Evolutionary conservation across 2,888 invertebrate genomes (phyloP).

Genomic region (Ophion costatus): DNA sequence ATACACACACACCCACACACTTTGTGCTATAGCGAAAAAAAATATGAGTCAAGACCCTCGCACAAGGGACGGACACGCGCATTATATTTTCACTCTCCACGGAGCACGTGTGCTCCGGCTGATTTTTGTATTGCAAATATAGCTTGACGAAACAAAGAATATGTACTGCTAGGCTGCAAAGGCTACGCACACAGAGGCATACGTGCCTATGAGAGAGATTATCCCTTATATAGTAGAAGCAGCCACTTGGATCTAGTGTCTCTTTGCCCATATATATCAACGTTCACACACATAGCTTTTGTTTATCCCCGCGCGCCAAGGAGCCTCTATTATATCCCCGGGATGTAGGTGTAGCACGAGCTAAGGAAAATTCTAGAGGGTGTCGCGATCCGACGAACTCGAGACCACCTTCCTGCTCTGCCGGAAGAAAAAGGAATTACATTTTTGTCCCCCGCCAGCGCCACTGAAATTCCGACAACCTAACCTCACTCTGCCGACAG

Average conservation of each 20-base stretch:
- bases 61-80: slow-evolving; percentile 43
- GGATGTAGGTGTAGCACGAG: not conserved
- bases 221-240: slow-evolving; percentile 28
- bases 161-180: slow-evolving; percentile 17
- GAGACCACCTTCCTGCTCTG: not conserved
- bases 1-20: slow-evolving; percentile 9
- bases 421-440: not conserved
- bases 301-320: slow-evolving; percentile 2
- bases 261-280: slow-evolving; percentile 1
- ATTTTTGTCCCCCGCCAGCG: not conserved
- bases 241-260: not conserved
- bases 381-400: not conserved
- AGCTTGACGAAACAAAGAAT: slow-evolving; percentile 58
- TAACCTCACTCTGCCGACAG: not conserved
- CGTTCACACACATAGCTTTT: slow-evolving; percentile 3
- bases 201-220: slow-evolving; percentile 17
- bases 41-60: slow-evolving; percentile 57
- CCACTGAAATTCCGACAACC: not conserved
- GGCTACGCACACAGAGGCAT: not conserved
- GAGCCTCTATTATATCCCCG: not conserved
- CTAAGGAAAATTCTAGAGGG: not conserved
- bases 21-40: slow-evolving; percentile 40
- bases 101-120: slow-evolving; percentile 59
- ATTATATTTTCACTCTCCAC: slow-evolving; percentile 32
- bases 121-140: slow-evolving; percentile 48